Evolutionary conservation across 2,113 vertebrate genomes (phyloP).

Genomic region (Corythoichthys intestinalis): DNA sequence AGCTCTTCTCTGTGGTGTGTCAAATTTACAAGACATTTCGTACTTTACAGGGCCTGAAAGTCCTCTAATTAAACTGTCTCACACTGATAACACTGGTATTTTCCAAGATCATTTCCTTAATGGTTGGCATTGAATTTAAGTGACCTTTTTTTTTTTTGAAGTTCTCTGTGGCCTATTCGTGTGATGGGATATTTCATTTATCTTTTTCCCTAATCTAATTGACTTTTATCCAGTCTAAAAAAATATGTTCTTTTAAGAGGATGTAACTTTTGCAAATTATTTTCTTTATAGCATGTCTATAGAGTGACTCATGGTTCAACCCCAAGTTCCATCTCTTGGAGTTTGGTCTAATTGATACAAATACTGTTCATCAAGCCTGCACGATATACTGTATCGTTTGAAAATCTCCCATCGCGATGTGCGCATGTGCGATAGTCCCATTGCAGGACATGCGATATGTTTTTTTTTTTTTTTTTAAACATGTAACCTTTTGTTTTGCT

Average conservation of each 20-base stretch:
- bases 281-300: not conserved
- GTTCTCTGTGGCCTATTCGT: not conserved
- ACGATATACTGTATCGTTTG: no score
- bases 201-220: not conserved
- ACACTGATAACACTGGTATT: not conserved
- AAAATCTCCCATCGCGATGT: no score
- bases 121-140: slow-evolving; percentile 21
- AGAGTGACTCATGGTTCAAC: not conserved
- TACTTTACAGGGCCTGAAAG: no score
- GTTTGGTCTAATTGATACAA: no score
- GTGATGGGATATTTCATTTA: not conserved
- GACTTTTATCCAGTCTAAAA: not conserved
- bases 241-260: not conserved
- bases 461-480: no score
- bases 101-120: not conserved
- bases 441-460: no score
- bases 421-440: no score
- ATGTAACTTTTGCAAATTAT: not conserved
- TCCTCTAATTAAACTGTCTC: no score
- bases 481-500: no score
- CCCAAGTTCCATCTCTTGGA: not conserved
- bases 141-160: slow-evolving; percentile 22
- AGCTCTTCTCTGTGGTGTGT: no score
- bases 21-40: no score
- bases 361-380: no score